A percentile compares a stretch with the other conserved stretches of the same genome.
Conservation (phyloP, 2,797 vertebrate genomes). For the Fratercula arctica region DNA sequence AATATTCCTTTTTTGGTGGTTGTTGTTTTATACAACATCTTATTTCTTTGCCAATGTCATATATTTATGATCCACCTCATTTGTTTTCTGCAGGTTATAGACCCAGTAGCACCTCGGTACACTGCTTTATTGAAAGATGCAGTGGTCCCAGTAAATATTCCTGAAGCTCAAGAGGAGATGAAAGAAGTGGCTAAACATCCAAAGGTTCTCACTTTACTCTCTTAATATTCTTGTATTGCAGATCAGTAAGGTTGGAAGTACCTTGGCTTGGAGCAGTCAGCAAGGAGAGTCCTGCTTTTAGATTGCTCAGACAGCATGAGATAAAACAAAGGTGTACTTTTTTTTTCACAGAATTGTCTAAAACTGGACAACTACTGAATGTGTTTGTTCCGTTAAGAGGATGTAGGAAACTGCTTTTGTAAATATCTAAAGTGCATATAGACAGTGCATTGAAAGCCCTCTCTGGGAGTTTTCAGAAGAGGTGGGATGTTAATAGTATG, state of each 20-base stretch:
- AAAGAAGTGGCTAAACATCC: conserved; percentile 95
- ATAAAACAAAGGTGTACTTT: background rate
- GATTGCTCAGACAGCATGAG: background rate
- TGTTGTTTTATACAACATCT: background rate
- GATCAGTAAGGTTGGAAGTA: background rate
- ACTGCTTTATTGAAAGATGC: conserved; percentile 89
- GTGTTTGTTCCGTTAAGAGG: background rate
- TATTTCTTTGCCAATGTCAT: background rate
- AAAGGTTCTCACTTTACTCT: conserved; percentile 81
- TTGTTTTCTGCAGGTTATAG: conserved; percentile 87
- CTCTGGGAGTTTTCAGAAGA: background rate
- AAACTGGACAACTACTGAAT: background rate
- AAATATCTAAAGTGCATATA: background rate
- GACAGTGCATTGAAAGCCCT: background rate
- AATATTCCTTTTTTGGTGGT: conserved; percentile 38
- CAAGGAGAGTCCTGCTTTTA: background rate
- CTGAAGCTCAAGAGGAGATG: conserved; percentile 87
- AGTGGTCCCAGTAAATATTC: conserved; percentile 84
- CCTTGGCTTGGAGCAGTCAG: background rate
- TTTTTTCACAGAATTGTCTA: background rate
- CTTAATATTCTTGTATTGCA: background rate
- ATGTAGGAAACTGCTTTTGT: background rate
- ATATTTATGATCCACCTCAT: background rate
- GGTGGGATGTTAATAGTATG: background rate
- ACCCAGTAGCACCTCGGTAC: conserved; percentile 93